phyloP scores from a whole-genome alignment of 1,140 invertebrate genomes.

The Muscidifurax raptorellus region DNA sequence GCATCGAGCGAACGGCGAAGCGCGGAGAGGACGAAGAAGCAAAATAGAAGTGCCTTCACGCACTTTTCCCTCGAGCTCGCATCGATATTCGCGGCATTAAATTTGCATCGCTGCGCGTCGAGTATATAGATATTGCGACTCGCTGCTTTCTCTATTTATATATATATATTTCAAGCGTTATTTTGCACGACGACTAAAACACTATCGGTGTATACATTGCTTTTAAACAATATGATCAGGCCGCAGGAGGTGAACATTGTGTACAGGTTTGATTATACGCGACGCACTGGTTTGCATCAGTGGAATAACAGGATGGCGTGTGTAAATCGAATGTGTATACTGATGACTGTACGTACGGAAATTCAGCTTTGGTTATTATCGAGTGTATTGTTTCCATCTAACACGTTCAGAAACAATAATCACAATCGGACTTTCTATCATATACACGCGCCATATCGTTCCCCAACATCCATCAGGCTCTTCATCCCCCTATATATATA shows the following conservation, averaged over 20 bases:
- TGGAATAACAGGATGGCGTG: not conserved
- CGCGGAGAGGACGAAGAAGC: constrained; percentile 26
- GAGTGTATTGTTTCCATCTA: too few relatives aligned
- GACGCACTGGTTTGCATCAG: too few relatives aligned
- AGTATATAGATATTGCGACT: constrained; percentile 56
- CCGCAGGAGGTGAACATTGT: not conserved
- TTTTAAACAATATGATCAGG: not conserved
- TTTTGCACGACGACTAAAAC: not conserved
- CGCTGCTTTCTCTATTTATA: constrained; percentile 20
- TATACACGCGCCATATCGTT: not conserved
- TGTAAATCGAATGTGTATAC: not conserved
- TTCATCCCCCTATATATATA: not conserved
- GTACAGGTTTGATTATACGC: not conserved
- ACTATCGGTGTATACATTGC: not conserved
- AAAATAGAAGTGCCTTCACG: not conserved
- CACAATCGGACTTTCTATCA: not conserved
- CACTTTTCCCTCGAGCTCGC: constrained; percentile 1
- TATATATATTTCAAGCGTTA: not conserved
- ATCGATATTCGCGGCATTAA: constrained; percentile 68
- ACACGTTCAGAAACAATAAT: not conserved
- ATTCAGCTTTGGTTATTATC: not conserved
- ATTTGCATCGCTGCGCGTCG: constrained; percentile 66
- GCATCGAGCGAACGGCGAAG: not conserved
- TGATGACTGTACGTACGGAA: too few relatives aligned
- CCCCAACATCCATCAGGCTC: not conserved